These are phyloP conservation scores for Dryomyza anilis DNA, from an alignment of 2,888 invertebrate genomes.

Conservation along the genomic window DNA sequence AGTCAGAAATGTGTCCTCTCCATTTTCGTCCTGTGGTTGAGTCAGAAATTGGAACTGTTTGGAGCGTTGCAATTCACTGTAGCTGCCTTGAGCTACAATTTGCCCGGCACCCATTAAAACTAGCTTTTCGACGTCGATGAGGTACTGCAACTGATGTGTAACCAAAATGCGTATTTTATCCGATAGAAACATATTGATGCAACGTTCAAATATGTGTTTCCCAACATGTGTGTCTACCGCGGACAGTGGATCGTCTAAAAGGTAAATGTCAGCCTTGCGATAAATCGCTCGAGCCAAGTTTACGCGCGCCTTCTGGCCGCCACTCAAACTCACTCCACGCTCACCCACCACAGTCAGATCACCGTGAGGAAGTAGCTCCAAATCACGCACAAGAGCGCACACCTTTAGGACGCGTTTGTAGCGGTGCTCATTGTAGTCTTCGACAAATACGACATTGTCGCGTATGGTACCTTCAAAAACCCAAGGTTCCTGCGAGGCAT, in stretches of 20 bases:
- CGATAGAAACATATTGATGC: slow-evolving; percentile 66
- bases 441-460: slow-evolving; percentile 92
- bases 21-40: no score
- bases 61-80: slow-evolving; percentile 63
- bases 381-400: slow-evolving; percentile 69
- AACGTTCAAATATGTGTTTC: slow-evolving; percentile 76
- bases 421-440: slow-evolving; percentile 66
- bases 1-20: no score
- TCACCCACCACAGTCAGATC: slow-evolving; percentile 68
- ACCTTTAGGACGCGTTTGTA: slow-evolving; percentile 64
- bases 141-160: slow-evolving; percentile 72
- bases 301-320: slow-evolving; percentile 78
- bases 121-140: slow-evolving; percentile 65
- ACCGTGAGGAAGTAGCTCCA: slow-evolving; percentile 66
- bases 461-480: slow-evolving; percentile 78
- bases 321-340: slow-evolving; percentile 73
- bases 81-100: slow-evolving; percentile 57
- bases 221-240: slow-evolving; percentile 82
- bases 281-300: slow-evolving; percentile 79
- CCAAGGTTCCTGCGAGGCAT: slow-evolving; percentile 86
- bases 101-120: slow-evolving; percentile 64
- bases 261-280: slow-evolving; percentile 74
- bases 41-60: slow-evolving; percentile 63
- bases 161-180: slow-evolving; percentile 73
- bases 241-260: slow-evolving; percentile 78